Base-by-base conservation (phyloP, 1,140 invertebrate genomes). In the Sminthurinus signatus region DNA sequence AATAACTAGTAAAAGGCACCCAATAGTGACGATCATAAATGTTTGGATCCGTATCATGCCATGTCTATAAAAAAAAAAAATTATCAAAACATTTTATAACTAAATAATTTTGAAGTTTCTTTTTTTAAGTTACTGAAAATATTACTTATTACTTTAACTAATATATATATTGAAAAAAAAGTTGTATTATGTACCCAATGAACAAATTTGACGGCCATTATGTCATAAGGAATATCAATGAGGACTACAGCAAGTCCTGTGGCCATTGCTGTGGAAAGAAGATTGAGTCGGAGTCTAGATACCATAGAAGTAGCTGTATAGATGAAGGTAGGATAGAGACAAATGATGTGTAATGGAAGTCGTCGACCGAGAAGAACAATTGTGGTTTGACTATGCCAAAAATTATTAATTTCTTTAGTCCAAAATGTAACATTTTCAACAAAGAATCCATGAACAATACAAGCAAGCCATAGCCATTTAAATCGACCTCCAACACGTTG, bases 1-100 rank as follows among this genome's bases (percentile, higher is more conserved):
- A 90, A 75, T 88, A 90, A 0, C 86, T 89, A 70, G 86, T 90
- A 79, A 80, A 83, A 1, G 82, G 82, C 0, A 89, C 87, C 83
- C 78, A 81, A 76, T 89, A 90, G 75, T 86, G 84, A 25, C 87
- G 80, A 72, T 91, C 88, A 56, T 73, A 81, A 63, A 91, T 86
- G 74, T 90, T 90, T 2, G 88, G 86, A 76, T 90, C 88, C 0
- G 88, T 89, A 74, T 89, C 88, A 74, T 91, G 88, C 88, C 88
- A 91, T 0, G 85, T 88, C n/a, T n/a, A n/a, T n/a, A n/a, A n/a
- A n/a, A n/a, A n/a, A n/a, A n/a, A n/a, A n/a, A n/a, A n/a, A n/a
- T n/a, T n/a, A n/a, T n/a, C n/a, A n/a, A n/a, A n/a, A n/a, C 88
- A 42, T 42, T n/a, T 42, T 10, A n/a, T n/a, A n/a, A 42, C n/a